Evolutionary conservation across 35 echinoderm and acorn worm genomes (phyloP).

Genomic region (Holothuria glaberrima): DNA sequence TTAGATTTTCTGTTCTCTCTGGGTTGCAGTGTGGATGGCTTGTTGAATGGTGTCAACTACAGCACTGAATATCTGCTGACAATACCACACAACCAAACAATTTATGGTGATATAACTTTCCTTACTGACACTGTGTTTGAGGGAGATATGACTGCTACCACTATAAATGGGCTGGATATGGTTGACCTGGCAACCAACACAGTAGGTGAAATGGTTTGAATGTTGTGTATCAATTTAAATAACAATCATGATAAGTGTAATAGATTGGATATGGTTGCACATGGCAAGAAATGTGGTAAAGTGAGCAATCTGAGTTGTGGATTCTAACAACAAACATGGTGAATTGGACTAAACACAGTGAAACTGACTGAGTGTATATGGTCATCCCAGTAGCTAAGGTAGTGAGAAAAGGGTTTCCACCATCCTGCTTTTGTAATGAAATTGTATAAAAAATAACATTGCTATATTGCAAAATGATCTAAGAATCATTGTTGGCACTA

Average conservation of each 20-base stretch:
- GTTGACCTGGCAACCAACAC: constrained; percentile 55
- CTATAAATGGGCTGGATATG: constrained; percentile 61
- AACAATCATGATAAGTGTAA: not conserved
- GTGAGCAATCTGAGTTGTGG: too few relatives aligned
- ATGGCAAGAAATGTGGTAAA: too few relatives aligned
- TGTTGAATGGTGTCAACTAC: constrained; percentile 50
- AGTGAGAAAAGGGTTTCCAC: too few relatives aligned
- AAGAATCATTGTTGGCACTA: too few relatives aligned
- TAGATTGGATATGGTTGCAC: not conserved
- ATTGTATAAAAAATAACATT: too few relatives aligned
- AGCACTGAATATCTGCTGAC: constrained; percentile 33
- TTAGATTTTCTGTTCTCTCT: not conserved
- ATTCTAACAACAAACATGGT: too few relatives aligned
- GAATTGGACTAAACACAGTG: too few relatives aligned
- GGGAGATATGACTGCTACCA: constrained; percentile 36
- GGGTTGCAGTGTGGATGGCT: constrained; percentile 47
- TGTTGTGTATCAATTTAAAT: too few relatives aligned
- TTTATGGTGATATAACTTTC: constrained; percentile 45
- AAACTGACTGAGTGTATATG: too few relatives aligned
- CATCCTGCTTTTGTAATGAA: too few relatives aligned
- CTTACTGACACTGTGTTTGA: constrained; percentile 1
- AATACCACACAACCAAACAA: constrained; percentile 15
- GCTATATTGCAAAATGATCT: too few relatives aligned
- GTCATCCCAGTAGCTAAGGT: too few relatives aligned
- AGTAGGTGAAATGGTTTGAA: constrained; percentile 1